Evolutionary conservation across 2,113 vertebrate species (phyloP).

Genomic region (Canis aureus): DNA sequence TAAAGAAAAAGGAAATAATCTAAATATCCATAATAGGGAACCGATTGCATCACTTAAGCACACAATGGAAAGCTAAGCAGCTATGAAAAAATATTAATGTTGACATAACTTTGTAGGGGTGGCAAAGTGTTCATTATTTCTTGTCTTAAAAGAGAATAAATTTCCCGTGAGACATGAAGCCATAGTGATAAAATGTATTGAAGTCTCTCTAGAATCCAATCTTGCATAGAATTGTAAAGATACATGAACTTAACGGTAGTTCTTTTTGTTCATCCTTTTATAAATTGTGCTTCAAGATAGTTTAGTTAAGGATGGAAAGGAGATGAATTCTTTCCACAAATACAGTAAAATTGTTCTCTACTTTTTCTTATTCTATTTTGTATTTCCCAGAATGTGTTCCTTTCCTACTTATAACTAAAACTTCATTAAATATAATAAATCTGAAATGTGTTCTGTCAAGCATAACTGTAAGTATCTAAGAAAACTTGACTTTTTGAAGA

Average conservation of each 20-base stretch:
- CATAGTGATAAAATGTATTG: background rate
- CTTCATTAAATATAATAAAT: slow-evolving; percentile 39
- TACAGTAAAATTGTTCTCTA: background rate
- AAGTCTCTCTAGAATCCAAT: background rate
- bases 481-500: slow-evolving; percentile 52
- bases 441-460: slow-evolving; percentile 20
- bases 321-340: slow-evolving; percentile 39
- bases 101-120: background rate
- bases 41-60: background rate
- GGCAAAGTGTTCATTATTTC: slow-evolving; percentile 34
- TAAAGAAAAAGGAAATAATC: background rate
- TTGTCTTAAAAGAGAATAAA: slow-evolving; percentile 20
- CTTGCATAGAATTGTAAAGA: slow-evolving; percentile 37
- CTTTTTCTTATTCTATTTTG: background rate
- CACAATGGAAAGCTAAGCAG: background rate
- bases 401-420: slow-evolving; percentile 24
- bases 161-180: slow-evolving; percentile 11
- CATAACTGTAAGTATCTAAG: background rate
- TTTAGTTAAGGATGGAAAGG: slow-evolving; percentile 40
- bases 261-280: slow-evolving; percentile 32
- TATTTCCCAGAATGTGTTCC: background rate
- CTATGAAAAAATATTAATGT: background rate
- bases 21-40: background rate
- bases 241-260: background rate
- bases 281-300: background rate